Percentiles rank a stretch among this genome's conserved stretches.
phyloP scores from a whole-genome alignment of 2,888 invertebrate genomes.

The Adelphocoris suturalis region DNA sequence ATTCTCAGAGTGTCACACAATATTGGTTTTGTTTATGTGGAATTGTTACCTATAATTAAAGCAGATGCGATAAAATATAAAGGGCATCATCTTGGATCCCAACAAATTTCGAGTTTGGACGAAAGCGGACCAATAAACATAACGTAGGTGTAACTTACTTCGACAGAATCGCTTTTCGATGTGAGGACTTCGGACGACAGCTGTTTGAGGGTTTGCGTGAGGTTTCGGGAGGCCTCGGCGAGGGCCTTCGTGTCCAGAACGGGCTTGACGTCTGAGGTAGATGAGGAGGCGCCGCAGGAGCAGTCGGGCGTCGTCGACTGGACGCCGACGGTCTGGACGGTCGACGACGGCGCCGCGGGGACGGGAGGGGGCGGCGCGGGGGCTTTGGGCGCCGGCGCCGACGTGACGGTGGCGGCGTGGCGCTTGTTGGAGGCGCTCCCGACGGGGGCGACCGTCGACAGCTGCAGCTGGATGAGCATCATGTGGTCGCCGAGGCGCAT shows the following conservation, averaged over 20 bases:
- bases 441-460: slow-evolving; percentile 87
- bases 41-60: too few relatives aligned
- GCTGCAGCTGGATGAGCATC: slow-evolving; percentile 97
- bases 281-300: slow-evolving; percentile 65
- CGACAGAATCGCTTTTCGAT: slow-evolving; percentile 77
- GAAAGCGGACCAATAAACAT: too few relatives aligned
- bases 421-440: slow-evolving; percentile 64
- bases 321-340: slow-evolving; percentile 64
- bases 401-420: slow-evolving; percentile 52
- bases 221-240: slow-evolving; percentile 93
- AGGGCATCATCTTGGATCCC: too few relatives aligned
- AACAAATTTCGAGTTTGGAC: too few relatives aligned
- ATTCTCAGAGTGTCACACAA: too few relatives aligned
- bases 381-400: slow-evolving; percentile 48
- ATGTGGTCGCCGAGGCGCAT: slow-evolving; percentile 98
- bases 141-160: too few relatives aligned
- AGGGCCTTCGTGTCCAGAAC: slow-evolving; percentile 86
- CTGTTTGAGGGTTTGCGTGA: slow-evolving; percentile 94
- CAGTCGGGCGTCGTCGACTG: slow-evolving; percentile 53
- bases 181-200: slow-evolving; percentile 93
- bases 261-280: slow-evolving; percentile 69
- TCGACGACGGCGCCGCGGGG: slow-evolving; percentile 73
- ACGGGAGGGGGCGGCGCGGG: slow-evolving; percentile 72
- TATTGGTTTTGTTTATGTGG: too few relatives aligned
- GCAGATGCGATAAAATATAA: too few relatives aligned